A percentile compares a stretch with the other conserved stretches of the same genome.
These are phyloP conservation scores for Heteromurus nitidus DNA, from an alignment of 2,888 invertebrate genomes.

Conservation along the genomic window DNA sequence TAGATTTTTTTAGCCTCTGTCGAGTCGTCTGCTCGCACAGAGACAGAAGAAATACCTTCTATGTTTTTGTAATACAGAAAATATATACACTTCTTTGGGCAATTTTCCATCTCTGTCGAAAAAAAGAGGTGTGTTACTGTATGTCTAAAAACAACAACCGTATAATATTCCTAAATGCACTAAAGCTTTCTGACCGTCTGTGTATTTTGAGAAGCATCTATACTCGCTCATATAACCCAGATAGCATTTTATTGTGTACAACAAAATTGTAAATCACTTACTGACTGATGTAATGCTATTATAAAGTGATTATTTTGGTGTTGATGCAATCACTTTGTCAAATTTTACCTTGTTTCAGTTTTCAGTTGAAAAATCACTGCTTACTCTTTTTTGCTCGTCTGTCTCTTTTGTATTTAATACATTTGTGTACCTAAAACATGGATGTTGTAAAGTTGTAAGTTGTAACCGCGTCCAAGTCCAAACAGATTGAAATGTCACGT, in stretches of 20 bases:
- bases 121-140: no score
- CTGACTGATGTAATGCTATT: neutral
- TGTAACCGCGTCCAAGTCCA: no score
- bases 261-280: neutral
- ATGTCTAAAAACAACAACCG: constrained; percentile 38
- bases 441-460: no score
- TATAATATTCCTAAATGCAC: neutral
- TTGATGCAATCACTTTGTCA: constrained; percentile 8
- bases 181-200: neutral
- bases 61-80: constrained; percentile 18
- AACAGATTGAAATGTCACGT: constrained; percentile 37
- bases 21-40: constrained; percentile 38
- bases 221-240: neutral
- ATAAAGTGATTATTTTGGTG: constrained; percentile 8
- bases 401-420: neutral
- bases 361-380: neutral
- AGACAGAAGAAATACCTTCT: constrained; percentile 37
- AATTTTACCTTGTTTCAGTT: neutral
- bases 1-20: constrained; percentile 21
- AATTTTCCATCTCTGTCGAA: no score
- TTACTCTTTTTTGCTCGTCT: neutral
- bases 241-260: neutral
- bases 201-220: constrained; percentile 3
- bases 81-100: no score
- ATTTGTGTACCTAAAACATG: no score